Evolutionary conservation across 2,113 vertebrate genomes (phyloP).

Genomic region (Pao palembangensis): DNA sequence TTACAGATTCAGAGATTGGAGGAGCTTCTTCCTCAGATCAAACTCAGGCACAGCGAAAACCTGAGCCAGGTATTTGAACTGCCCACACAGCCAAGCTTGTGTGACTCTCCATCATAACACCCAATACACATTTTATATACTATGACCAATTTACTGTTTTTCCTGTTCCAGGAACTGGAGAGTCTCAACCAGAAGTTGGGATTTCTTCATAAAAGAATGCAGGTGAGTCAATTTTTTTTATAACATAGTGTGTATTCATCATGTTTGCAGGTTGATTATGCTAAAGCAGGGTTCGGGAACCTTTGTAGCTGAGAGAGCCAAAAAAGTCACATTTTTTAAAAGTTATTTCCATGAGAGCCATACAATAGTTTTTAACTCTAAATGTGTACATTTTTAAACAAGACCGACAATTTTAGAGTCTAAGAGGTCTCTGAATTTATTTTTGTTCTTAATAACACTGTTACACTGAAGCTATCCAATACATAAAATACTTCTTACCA

Average conservation of each 20-base stretch:
- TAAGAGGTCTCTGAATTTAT: too few species aligned
- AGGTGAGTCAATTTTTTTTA: constrained; percentile 45
- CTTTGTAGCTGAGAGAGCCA: too few species aligned
- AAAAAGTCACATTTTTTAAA: too few species aligned
- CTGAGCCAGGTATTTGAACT: constrained; percentile 61
- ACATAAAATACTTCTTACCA: too few species aligned
- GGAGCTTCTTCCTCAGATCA: constrained; percentile 71
- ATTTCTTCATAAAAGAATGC: constrained; percentile 74
- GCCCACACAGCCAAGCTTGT: background rate
- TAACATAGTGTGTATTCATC: background rate
- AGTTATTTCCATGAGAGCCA: too few species aligned
- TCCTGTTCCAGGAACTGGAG: constrained; percentile 66
- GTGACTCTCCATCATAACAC: background rate
- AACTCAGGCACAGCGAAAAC: constrained; percentile 66
- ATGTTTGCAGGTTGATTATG: background rate
- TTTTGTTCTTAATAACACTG: too few species aligned
- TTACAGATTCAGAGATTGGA: constrained; percentile 75
- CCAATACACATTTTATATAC: background rate
- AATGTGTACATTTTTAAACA: too few species aligned
- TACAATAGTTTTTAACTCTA: too few species aligned
- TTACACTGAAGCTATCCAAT: too few species aligned
- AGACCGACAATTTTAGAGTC: too few species aligned
- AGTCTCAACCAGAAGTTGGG: constrained; percentile 71
- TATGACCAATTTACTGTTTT: background rate
- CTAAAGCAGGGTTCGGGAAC: too few species aligned